These are phyloP conservation scores for Acipenser transmontanus DNA, from an alignment of 2,797 vertebrate species.

Conservation along the genomic window DNA sequence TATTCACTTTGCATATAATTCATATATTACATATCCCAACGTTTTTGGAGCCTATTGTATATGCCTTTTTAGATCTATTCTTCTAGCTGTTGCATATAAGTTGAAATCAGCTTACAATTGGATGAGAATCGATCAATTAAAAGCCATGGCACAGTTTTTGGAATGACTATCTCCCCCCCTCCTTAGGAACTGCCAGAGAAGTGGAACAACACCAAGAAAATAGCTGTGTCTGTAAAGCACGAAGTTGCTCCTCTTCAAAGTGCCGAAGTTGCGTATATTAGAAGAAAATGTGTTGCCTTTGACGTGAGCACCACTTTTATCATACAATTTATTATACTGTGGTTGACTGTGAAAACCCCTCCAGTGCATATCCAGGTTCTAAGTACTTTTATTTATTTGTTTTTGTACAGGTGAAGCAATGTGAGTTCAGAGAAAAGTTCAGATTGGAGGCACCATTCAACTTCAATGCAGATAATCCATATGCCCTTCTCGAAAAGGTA, in stretches of 20 bases:
- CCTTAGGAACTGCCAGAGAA: conserved; percentile 68
- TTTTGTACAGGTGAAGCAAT: conserved; percentile 58
- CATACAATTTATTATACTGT: background rate
- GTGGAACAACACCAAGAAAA: conserved; percentile 66
- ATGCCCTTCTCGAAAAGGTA: conserved; percentile 63
- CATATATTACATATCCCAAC: too few relatives aligned
- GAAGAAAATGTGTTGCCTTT: conserved; percentile 62
- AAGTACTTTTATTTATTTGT: conserved; percentile 6
- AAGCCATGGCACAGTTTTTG: too few relatives aligned
- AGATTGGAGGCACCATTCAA: conserved; percentile 52
- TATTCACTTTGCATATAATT: too few relatives aligned
- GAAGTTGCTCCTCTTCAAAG: conserved; percentile 67
- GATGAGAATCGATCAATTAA: too few relatives aligned
- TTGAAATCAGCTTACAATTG: too few relatives aligned
- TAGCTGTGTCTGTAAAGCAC: conserved; percentile 58
- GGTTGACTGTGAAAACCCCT: background rate
- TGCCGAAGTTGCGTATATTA: conserved; percentile 58
- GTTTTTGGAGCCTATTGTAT: too few relatives aligned
- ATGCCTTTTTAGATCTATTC: too few relatives aligned
- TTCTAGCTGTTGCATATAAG: too few relatives aligned
- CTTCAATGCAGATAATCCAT: conserved; percentile 52
- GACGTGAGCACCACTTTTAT: conserved; percentile 41
- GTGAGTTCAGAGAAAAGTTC: conserved; percentile 65
- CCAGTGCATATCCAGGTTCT: background rate
- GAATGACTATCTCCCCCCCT: background rate